These are phyloP conservation scores for Babylonia areolata DNA, from an alignment of 1,140 invertebrate genomes.

Conservation along the genomic window DNA sequence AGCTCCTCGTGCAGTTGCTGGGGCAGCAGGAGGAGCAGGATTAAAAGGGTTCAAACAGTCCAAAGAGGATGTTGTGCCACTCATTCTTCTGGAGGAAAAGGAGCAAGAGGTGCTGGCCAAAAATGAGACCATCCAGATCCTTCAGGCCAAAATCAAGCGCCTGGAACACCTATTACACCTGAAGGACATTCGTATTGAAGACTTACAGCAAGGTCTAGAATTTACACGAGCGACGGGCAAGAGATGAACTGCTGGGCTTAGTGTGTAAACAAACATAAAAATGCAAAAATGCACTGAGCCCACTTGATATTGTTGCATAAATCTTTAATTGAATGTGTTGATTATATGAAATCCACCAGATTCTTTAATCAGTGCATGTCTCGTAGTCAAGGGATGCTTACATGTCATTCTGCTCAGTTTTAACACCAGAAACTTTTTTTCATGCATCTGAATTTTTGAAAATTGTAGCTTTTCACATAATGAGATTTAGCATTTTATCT, in stretches of 20 bases:
- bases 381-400: too few relatives aligned
- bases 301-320: too few relatives aligned
- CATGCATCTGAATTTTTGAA: too few relatives aligned
- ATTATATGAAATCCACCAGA: too few relatives aligned
- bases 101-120: slow-evolving; percentile 70
- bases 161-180: slow-evolving; percentile 73
- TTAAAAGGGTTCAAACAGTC: background rate
- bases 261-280: too few relatives aligned
- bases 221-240: slow-evolving; percentile 50
- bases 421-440: too few relatives aligned
- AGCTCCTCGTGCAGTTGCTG: background rate
- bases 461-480: too few relatives aligned
- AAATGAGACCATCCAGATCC: slow-evolving; percentile 73
- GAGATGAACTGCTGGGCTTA: slow-evolving; percentile 28
- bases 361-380: too few relatives aligned
- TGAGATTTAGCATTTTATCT: too few relatives aligned
- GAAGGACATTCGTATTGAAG: slow-evolving; percentile 73
- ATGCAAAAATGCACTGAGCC: too few relatives aligned
- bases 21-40: background rate
- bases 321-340: too few relatives aligned
- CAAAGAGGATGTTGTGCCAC: slow-evolving; percentile 37
- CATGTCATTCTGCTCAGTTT: too few relatives aligned
- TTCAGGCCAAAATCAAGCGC: slow-evolving; percentile 69
- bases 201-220: slow-evolving; percentile 64
- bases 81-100: slow-evolving; percentile 66